Evolutionary conservation across 2,797 vertebrate species (phyloP).

Genomic region (Parauchenoglanis ngamensis): DNA sequence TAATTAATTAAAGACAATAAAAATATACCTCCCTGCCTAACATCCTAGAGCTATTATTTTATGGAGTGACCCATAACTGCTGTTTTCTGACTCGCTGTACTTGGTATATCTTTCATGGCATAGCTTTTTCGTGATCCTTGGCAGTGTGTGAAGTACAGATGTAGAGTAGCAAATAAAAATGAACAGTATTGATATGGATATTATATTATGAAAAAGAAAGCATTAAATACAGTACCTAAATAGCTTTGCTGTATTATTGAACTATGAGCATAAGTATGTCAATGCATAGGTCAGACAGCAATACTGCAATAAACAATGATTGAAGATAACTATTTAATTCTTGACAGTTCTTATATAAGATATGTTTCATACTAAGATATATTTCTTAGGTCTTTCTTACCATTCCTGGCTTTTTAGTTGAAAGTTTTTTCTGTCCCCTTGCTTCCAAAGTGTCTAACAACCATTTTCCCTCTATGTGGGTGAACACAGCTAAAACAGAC

Average conservation of each 20-base stretch:
- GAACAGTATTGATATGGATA: neutral
- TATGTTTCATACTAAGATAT: neutral
- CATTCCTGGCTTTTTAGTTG: neutral
- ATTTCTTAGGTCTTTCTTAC: neutral
- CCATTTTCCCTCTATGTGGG: slow-evolving; percentile 27
- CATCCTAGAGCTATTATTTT: neutral
- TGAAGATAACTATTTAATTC: neutral
- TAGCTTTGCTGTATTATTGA: neutral
- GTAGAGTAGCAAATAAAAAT: neutral
- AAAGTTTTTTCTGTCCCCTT: neutral
- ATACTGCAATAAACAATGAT: neutral
- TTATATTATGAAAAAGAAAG: neutral
- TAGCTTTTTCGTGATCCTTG: neutral
- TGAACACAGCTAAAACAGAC: slow-evolving; percentile 86
- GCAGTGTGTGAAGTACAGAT: neutral
- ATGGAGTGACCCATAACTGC: neutral
- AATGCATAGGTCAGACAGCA: neutral
- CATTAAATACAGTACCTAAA: neutral
- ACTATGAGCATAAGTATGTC: neutral
- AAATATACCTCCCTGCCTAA: neutral
- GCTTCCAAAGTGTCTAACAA: neutral
- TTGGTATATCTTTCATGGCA: neutral
- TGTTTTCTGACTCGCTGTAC: neutral
- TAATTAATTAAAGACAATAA: neutral
- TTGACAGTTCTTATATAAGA: neutral